Base-by-base conservation (phyloP, 2,797 vertebrate genomes). In the Enteromius paludinosus region DNA sequence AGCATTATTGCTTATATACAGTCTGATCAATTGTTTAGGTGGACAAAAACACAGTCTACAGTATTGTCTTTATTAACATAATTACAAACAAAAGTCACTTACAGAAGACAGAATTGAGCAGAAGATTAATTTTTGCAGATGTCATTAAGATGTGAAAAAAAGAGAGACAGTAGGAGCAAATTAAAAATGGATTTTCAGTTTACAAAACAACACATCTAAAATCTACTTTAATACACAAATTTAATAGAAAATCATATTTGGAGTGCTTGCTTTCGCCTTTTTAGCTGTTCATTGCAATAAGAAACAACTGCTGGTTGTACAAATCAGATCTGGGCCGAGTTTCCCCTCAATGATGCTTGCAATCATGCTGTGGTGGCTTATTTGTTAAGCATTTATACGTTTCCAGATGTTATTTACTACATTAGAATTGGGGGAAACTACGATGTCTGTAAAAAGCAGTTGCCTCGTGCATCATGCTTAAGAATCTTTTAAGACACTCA, bases 21-120 rank as follows among this genome's bases (percentile, higher is more conserved):
- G 59, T 66, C 30, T 3, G 2, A 30, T 30, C 75, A 52, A 64
- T 62, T 3, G 28, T 59, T 17, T 64, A 66, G 64, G 38, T 49
- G 64, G 87, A 73, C 43, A 73, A 74, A 82, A 47, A 83, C 84
- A 85, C 84, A n/a, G 68, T 85, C 78, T 87, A 87, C 81, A 89
- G 85, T 84, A 87, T 83, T 59, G 76, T 86, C 76, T 87, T 89
- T 89, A 89, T 89, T 89, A 86, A 89, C 88, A 89, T 89, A 87
- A 89, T 87, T 87, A 89, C 86, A 89, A 86, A 89, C 79, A 81
- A 84, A 86, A 82, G 83, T 80, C 86, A 89, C 86, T 89, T 83
- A 89, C 85, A 87, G 82, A 86, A 86, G 85, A 89, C 86, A 89
- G 81, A 87, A 74, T 79, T 83, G 76, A 77, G 85, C 86, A 89